Base-by-base conservation (phyloP, 2,113 vertebrate genomes). In the Mormoops blainvillei region DNA sequence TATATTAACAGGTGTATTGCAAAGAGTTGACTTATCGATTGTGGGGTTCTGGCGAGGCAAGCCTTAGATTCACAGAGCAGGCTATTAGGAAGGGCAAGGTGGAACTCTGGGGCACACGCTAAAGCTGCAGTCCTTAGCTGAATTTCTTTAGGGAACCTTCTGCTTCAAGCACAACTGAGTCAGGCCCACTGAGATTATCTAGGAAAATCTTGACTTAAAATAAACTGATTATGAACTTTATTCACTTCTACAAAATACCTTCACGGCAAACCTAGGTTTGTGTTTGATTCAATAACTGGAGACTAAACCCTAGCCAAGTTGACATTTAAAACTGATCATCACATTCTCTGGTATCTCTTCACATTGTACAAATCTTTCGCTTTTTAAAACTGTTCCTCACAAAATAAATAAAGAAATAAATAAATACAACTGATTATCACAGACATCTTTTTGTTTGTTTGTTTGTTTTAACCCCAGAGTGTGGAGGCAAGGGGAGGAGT, bases 141-240 rank as follows among this genome's bases (percentile, higher is more conserved):
- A 85, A 22, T 91, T 73, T 91, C 82, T 76, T 95, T 43, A 41
- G 20, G 38, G 28, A 96, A 33, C 43, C 36, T 84, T 85, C 71
- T 71, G 52, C 85, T 89, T 7, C 68, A 92, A 70, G 13, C 33
- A n/a, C 5, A 67, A n/a, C 63, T 88, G 22, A 81, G 65, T 77
- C 22, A 16, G 68, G 82, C 45, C 56, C 65, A 89, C 26, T 38
- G 45, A 87, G 68, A 94, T 82, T 87, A 68, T 91, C 54, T 85
- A 38, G 28, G 52, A 70, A 93, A 63, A 89, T 89, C 76, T 89
- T 95, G 85, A 89, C 43, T 89, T 86, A 22, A 90, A 63, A 20
- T 85, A 83, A 93, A 78, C 52, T 84, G 63, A 85, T 85, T 86
- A 33, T 86, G 50, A 50, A 38, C 61, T 86, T 90, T 50, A 56